Evolutionary conservation across 2,888 invertebrate genomes (phyloP).

Genomic region (Xestoiulus laeticollis): DNA sequence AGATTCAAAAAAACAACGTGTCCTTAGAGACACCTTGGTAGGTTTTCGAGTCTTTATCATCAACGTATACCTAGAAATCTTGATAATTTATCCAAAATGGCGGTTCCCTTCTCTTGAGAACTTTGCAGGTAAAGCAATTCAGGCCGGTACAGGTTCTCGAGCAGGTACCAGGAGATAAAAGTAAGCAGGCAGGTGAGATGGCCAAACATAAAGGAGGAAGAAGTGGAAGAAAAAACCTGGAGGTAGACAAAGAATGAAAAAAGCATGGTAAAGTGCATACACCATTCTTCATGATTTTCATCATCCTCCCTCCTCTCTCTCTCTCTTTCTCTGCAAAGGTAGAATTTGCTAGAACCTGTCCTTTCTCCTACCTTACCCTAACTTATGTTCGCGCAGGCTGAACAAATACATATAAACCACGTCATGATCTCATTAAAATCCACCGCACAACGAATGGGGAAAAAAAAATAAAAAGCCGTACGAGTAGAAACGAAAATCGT

Average conservation of each 20-base stretch:
- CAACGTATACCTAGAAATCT: background rate
- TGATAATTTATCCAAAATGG: constrained; percentile 28
- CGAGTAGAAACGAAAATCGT: background rate
- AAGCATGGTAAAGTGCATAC: constrained; percentile 24
- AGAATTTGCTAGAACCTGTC: constrained; percentile 30
- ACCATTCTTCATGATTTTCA: constrained; percentile 47
- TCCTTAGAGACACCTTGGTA: background rate
- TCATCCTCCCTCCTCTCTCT: background rate
- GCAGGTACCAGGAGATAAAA: background rate
- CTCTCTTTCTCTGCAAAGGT: constrained; percentile 32
- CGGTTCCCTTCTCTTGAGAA: background rate
- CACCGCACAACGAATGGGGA: background rate
- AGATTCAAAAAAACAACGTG: background rate
- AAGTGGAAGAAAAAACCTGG: constrained; percentile 28
- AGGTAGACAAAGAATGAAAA: constrained; percentile 37
- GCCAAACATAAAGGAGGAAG: constrained; percentile 30
- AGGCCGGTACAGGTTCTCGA: constrained; percentile 13
- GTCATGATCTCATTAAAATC: constrained; percentile 37
- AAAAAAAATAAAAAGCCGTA: background rate
- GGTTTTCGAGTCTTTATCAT: background rate
- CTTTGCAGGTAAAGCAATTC: background rate
- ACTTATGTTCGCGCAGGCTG: constrained; percentile 33
- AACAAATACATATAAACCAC: constrained; percentile 30
- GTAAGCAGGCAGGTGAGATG: constrained; percentile 10
- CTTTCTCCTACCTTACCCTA: constrained; percentile 36